Evolutionary conservation across 2,113 vertebrate species (phyloP).

Genomic region (Baryphthengus martii): DNA sequence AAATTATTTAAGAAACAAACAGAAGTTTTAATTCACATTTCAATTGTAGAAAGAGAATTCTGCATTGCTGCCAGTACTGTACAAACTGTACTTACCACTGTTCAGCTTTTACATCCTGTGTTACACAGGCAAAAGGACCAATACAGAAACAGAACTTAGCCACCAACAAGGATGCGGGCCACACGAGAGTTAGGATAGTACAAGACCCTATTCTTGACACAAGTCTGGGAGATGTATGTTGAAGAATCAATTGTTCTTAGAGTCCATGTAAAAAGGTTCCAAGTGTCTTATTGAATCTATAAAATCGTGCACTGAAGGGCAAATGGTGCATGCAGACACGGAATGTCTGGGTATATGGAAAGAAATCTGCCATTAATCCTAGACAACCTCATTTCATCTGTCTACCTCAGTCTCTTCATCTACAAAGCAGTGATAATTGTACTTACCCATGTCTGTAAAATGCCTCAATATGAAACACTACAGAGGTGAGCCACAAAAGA

Average conservation of each 20-base stretch:
- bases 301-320: background rate
- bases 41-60: background rate
- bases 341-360: background rate
- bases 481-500: background rate
- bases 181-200: background rate
- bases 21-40: slow-evolving; percentile 19
- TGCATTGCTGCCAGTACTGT: background rate
- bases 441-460: slow-evolving; percentile 45
- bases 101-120: slow-evolving; percentile 1
- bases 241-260: background rate
- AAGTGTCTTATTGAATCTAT: background rate
- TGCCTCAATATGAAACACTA: slow-evolving; percentile 12
- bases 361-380: background rate
- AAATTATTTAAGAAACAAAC: slow-evolving; percentile 16
- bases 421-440: background rate
- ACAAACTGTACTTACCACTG: slow-evolving; percentile 53
- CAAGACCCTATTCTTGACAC: background rate
- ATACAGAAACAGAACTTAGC: background rate
- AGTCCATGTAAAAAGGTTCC: background rate
- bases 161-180: background rate
- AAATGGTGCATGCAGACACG: background rate
- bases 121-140: background rate
- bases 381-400: background rate
- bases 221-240: background rate
- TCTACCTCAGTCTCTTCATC: background rate